These are phyloP conservation scores for Protonibea diacanthus DNA, from an alignment of 2,797 vertebrate genomes.

Conservation along the genomic window DNA sequence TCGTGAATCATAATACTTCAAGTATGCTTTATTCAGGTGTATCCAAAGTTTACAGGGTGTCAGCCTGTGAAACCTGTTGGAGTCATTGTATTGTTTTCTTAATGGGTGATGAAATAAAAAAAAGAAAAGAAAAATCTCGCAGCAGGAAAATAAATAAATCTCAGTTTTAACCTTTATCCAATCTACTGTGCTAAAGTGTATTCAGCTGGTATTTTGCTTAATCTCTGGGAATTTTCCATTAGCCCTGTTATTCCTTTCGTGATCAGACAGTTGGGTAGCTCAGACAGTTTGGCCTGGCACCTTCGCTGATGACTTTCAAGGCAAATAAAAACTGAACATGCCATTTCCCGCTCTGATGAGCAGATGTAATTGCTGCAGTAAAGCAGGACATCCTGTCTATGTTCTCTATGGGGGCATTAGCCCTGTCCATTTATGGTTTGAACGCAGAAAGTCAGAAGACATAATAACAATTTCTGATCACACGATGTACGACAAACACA, in stretches of 20 bases:
- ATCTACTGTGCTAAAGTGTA: neutral
- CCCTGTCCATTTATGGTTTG: constrained; percentile 14
- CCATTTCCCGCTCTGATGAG: constrained; percentile 68
- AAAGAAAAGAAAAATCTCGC: too few relatives aligned
- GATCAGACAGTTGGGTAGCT: constrained; percentile 4
- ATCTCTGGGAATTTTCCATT: constrained; percentile 15
- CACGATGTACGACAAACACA: neutral
- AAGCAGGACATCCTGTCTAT: constrained; percentile 77
- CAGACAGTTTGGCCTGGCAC: constrained; percentile 19
- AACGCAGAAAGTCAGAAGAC: neutral
- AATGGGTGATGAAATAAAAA: neutral
- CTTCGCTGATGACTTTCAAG: constrained; percentile 41
- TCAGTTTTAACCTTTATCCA: neutral
- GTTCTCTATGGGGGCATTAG: constrained; percentile 35
- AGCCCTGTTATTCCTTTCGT: constrained; percentile 4
- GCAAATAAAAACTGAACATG: constrained; percentile 49
- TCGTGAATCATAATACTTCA: constrained; percentile 11
- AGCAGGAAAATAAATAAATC: neutral
- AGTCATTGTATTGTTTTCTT: neutral
- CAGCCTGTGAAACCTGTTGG: neutral
- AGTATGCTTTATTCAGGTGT: constrained; percentile 2
- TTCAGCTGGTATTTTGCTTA: neutral
- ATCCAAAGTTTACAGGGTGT: neutral
- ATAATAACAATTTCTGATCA: neutral
- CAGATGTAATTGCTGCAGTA: constrained; percentile 60